A percentile compares a stretch with the other conserved stretches of the same genome.
phyloP scores from a whole-genome alignment of 2,113 vertebrate genomes.

The Malurus cyaneus region DNA sequence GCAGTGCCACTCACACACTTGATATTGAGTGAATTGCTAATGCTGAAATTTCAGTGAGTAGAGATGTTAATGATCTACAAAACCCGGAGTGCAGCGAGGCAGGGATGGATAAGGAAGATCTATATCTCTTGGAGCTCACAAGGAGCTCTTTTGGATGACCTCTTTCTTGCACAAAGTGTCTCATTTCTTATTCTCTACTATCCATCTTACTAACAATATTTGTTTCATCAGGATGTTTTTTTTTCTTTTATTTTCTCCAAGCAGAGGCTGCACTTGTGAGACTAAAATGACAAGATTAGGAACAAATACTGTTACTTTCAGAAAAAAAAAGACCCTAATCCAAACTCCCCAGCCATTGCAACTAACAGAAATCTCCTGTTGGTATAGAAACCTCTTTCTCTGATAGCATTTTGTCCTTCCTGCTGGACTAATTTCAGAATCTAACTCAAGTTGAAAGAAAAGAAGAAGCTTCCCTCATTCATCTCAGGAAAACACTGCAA shows the following conservation, averaged over 20 bases:
- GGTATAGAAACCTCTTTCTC: neutral
- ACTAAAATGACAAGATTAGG: neutral
- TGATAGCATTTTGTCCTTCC: neutral
- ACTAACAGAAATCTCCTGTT: neutral
- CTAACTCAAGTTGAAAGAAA: neutral
- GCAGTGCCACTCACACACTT: neutral
- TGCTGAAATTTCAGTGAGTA: neutral
- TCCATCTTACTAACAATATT: neutral
- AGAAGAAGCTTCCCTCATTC: neutral
- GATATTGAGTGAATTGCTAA: neutral
- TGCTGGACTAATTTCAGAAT: neutral
- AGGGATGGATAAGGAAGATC: neutral
- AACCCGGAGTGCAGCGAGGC: neutral
- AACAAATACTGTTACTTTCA: neutral
- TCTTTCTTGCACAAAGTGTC: neutral
- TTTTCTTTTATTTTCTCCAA: neutral
- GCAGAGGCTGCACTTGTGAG: neutral
- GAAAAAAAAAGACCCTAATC: neutral
- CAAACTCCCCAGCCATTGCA: neutral
- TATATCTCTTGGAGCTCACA: neutral
- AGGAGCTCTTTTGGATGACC: neutral
- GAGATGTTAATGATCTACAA: neutral
- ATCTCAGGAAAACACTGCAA: neutral
- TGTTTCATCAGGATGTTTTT: neutral
- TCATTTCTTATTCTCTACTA: neutral